These are phyloP conservation scores for Chelmon rostratus DNA, from an alignment of 2,797 vertebrate genomes.

Conservation along the genomic window DNA sequence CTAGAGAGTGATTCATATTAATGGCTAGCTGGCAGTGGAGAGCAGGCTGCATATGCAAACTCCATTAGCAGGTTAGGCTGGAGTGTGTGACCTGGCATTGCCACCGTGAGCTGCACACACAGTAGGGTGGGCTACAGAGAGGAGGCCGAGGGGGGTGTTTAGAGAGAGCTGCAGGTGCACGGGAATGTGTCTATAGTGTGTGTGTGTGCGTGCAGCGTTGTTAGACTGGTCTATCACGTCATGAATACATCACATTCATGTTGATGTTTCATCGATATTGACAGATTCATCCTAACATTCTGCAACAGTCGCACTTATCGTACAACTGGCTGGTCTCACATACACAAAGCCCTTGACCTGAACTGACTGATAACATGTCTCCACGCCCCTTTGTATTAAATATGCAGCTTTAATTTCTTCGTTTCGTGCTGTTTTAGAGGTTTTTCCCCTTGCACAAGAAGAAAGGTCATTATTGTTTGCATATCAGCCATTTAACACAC, in stretches of 20 bases:
- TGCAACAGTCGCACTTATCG: conserved; percentile 1
- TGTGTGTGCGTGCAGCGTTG: conserved; percentile 3
- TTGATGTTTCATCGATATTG: neutral
- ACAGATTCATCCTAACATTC: neutral
- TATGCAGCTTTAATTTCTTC: neutral
- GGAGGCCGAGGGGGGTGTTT: conserved; percentile 47
- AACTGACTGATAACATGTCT: neutral
- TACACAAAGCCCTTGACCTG: neutral
- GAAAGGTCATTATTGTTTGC: conserved; percentile 10
- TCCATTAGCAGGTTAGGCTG: conserved; percentile 87
- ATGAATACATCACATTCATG: conserved; percentile 14
- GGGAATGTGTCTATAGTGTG: conserved; percentile 7
- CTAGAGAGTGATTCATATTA: conserved; percentile 88
- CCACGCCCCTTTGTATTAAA: neutral
- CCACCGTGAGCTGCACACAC: conserved; percentile 65
- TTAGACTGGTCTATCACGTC: conserved; percentile 12
- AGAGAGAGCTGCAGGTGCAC: conserved; percentile 69
- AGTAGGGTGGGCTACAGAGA: conserved; percentile 19
- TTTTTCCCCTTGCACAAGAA: neutral
- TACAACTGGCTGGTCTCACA: neutral
- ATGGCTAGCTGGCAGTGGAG: conserved; percentile 83
- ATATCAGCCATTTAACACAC: conserved; percentile 8
- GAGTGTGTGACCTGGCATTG: conserved; percentile 76
- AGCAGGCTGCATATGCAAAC: conserved; percentile 85
- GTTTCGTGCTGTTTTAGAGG: conserved; percentile 2